Base-by-base conservation (phyloP, 2,797 vertebrate species). In the Phaenicophaeus curvirostris region DNA sequence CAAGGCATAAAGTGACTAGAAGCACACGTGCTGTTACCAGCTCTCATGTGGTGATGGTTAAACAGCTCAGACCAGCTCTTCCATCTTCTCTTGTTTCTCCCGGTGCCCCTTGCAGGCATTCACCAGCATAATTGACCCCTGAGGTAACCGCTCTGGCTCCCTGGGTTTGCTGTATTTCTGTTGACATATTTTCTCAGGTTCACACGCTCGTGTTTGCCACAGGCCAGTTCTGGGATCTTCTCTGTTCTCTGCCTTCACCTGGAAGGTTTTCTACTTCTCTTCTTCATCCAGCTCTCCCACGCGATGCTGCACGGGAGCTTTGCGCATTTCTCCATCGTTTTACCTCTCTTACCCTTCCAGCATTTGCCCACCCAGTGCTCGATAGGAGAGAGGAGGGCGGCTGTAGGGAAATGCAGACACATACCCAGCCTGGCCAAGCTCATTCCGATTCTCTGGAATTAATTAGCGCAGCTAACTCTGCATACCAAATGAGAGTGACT, bases 201-300 rank as follows among this genome's bases (percentile, higher is more conserved):
- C 27, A 5, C 1, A 13, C 9, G 1, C 35, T 63, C 15, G 0
- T 9, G 19, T n/a, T 65, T 0, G 1, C 55, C 13, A 5, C 11
- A 2, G 13, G n/a, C 23, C 11, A 2, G 7, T 30, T 50, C 55
- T 37, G 41, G 8, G 6, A 0, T 30, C 28, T 57, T 15, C 39
- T 57, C 18, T 35, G 11, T 57, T 15, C 39, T 57, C 17, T 35
- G 9, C 15, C 31, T 74, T 62, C 41, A 1, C 14, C 33, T 44
- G 42, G 42, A 44, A 18, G 42, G 42, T 44, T 37, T 59, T 19
- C 46, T 57, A 33, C 15, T 0, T 50, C 41, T 16, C 8, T 0
- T 50, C 41, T 16, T 6, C 13, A 3, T 8, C 16, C 30, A 44
- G 28, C 54, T 80, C 68, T 12, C 18, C 1, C 0, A 0, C 3